phyloP scores from a whole-genome alignment of 2,797 vertebrate species.

The Siniperca obscura region DNA sequence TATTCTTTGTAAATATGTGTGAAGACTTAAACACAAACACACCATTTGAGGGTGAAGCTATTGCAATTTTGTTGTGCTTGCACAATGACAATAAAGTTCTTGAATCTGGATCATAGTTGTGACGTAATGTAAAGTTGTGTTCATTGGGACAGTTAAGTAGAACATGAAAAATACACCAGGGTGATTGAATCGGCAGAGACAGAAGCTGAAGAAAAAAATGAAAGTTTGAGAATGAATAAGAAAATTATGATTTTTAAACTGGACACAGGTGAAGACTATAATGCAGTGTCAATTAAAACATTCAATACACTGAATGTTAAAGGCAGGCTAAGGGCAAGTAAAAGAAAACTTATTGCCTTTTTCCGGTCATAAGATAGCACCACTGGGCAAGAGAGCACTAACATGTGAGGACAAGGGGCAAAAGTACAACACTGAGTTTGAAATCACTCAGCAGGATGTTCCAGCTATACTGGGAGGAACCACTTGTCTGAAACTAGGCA shows the following conservation, averaged over 20 bases:
- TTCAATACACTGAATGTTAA: neutral
- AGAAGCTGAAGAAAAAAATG: too few relatives aligned
- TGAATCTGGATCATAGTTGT: neutral
- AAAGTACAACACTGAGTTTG: too few relatives aligned
- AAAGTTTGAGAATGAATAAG: neutral
- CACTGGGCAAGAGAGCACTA: neutral
- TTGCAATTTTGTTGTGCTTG: too few relatives aligned
- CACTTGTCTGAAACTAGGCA: neutral
- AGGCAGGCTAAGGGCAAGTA: neutral
- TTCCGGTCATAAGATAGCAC: neutral
- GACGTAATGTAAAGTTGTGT: too few relatives aligned
- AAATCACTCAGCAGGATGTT: too few relatives aligned
- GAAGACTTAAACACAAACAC: too few relatives aligned
- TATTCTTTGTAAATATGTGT: too few relatives aligned
- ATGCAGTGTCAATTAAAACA: neutral
- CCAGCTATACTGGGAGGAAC: neutral
- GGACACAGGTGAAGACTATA: neutral
- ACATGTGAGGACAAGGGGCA: too few relatives aligned
- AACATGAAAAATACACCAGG: neutral
- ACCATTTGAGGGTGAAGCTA: too few relatives aligned
- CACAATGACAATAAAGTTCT: too few relatives aligned
- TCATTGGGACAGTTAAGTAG: too few relatives aligned
- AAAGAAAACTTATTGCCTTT: neutral
- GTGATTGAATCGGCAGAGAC: too few relatives aligned
- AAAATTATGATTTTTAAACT: neutral